phyloP scores from a whole-genome alignment of 2,888 invertebrate genomes.

The Crocallis elinguaria region DNA sequence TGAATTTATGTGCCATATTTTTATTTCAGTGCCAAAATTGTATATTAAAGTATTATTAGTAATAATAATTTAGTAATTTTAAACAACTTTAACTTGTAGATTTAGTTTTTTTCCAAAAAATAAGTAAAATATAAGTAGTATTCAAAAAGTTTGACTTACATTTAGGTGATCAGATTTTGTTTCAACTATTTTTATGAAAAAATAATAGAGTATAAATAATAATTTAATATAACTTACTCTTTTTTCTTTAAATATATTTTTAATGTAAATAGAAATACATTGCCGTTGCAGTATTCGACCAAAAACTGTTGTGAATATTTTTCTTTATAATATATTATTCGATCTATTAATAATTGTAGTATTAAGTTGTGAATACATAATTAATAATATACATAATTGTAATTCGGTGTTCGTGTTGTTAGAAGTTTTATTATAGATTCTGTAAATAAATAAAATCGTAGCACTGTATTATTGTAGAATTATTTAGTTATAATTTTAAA shows the following conservation, averaged over 20 bases:
- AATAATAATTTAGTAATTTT: conserved; percentile 3
- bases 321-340: conserved; percentile 36
- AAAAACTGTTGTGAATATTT: conserved; percentile 67
- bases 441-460: conserved; percentile 47
- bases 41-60: neutral
- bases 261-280: conserved; percentile 49
- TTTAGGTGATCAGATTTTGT: too few species aligned
- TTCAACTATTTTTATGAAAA: too few species aligned
- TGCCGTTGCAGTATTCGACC: conserved; percentile 73
- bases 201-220: too few species aligned
- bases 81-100: too few species aligned
- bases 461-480: neutral
- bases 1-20: conserved; percentile 43
- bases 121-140: conserved; percentile 11
- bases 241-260: too few species aligned
- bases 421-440: conserved; percentile 35
- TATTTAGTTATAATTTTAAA: too few species aligned
- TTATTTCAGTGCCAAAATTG: conserved; percentile 20
- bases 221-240: too few species aligned
- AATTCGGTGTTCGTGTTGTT: conserved; percentile 50
- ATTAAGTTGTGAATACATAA: conserved; percentile 46
- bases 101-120: too few species aligned
- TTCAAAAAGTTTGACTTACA: too few species aligned
- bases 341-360: conserved; percentile 26
- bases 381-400: neutral